Conservation (phyloP, 2,888 invertebrate species). For the Hyposoter dolosus region DNA sequence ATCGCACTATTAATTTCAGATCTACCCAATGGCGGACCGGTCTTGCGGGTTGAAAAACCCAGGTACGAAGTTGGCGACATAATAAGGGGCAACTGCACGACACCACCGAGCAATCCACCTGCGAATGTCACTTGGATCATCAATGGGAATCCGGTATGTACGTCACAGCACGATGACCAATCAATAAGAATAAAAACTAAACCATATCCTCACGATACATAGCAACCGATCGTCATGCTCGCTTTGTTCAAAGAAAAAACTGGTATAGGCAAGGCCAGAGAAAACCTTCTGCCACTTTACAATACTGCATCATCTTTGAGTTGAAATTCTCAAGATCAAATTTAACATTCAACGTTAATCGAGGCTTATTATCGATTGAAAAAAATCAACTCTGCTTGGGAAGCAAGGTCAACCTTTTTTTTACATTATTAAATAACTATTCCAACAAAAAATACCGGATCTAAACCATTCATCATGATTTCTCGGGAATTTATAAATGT, state of each 20-base stretch:
- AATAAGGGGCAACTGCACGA: conserved; percentile 89
- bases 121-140: conserved; percentile 90
- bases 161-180: conserved; percentile 54
- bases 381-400: not conserved
- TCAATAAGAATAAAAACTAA: conserved; percentile 49
- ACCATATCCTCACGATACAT: not conserved
- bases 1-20: conserved; percentile 85
- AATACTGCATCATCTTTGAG: conserved; percentile 1
- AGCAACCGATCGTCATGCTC: not conserved
- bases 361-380: not conserved
- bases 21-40: conserved; percentile 89
- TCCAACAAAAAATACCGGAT: not conserved
- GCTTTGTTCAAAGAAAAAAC: conserved; percentile 22
- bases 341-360: not conserved
- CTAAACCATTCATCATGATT: no score
- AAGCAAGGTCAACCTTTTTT: no score
- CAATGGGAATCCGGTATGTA: conserved; percentile 86
- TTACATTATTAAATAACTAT: not conserved
- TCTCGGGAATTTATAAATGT: no score
- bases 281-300: not conserved
- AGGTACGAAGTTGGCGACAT: conserved; percentile 90
- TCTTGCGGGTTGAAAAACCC: conserved; percentile 88
- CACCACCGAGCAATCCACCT: conserved; percentile 89
- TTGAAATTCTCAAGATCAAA: not conserved
- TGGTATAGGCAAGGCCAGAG: conserved; percentile 1